Evolutionary conservation across 2,888 invertebrate genomes (phyloP), one percentile per base, ranked within the genome.

Genomic region (Scrobipalpa atriplicella): DNA sequence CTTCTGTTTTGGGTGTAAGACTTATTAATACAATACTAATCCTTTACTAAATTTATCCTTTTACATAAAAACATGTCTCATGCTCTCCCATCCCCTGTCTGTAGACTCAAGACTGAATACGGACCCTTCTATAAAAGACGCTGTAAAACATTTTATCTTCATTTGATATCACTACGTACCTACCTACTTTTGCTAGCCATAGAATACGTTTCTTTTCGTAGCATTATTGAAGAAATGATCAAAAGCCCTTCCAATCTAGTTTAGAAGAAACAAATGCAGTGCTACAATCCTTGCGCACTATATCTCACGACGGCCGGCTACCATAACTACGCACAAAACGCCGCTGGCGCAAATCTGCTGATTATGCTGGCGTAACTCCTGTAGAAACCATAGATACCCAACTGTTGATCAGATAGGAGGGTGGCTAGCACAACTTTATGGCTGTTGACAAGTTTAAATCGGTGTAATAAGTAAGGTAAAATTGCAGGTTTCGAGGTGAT

Each of bases 401-500:
- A 13, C 43, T 43, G 11, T 43, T 43, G 29, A 29, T 29, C 41
- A 41, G 41, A 41, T 41, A 41, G 1, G 2, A 29, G n/a, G n/a
- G 2, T 29, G 29, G 29, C 29, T 29, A 5, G 29, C 29, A 5
- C 29, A 29, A 29, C 29, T 29, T 29, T 29, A 29, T 29, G 29
- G 29, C 29, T 29, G 29, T 39, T 10, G 39, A 39, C 39, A 39
- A 39, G 39, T 39, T 39, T 39, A 39, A 39, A 13, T 43, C 11
- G 13, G 3, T 13, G 21, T 29, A 56, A 21, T 52, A 52, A 19
- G 10, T 52, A 8, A 19, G 2, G 52, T 52, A 18, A 6, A 18
- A 21, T 21, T 21, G 19, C 81, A 88, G 87, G 85, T 69, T 96
- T 95, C 81, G 95, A 95, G 85, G 94, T 96, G 43, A 93, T 96